A percentile compares a stretch with the other conserved stretches of the same genome.
These are phyloP conservation scores for Kradibia gibbosae DNA, from an alignment of 1,140 invertebrate genomes.

Conservation along the genomic window DNA sequence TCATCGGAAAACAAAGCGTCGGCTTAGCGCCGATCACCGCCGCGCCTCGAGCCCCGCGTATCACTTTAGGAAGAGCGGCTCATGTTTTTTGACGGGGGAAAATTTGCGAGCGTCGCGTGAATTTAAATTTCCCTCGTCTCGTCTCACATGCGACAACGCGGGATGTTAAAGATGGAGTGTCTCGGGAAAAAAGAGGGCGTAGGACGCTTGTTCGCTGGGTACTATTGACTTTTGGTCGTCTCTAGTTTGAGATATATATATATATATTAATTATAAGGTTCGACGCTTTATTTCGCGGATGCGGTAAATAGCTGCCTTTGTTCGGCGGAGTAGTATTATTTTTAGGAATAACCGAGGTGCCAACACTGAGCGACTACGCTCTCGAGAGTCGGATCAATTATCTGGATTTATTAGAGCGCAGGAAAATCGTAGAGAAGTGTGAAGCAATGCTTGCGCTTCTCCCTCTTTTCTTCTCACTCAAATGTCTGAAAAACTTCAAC, in stretches of 20 bases:
- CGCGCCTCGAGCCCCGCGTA: too few species aligned
- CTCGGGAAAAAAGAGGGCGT: background rate
- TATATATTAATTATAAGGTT: background rate
- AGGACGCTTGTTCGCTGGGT: background rate
- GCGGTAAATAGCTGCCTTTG: background rate
- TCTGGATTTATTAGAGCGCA: constrained; percentile 5
- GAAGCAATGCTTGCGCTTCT: too few species aligned
- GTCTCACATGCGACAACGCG: background rate
- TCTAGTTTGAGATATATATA: background rate
- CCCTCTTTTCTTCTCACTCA: too few species aligned
- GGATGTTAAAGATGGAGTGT: too few species aligned
- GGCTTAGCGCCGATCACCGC: background rate
- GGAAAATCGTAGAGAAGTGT: background rate
- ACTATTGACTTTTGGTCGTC: constrained; percentile 2
- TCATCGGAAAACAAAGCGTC: background rate
- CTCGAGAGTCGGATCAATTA: background rate
- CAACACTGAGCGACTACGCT: background rate
- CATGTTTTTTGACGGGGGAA: background rate
- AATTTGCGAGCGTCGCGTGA: background rate
- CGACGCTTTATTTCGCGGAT: background rate
- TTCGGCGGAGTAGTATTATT: background rate
- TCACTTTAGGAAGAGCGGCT: background rate
- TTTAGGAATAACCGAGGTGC: background rate
- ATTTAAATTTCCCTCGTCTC: constrained; percentile 3
- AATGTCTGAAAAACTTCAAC: background rate